Base-by-base conservation (phyloP, 2,888 invertebrate species). In the Hirudinaria manillensis region DNA sequence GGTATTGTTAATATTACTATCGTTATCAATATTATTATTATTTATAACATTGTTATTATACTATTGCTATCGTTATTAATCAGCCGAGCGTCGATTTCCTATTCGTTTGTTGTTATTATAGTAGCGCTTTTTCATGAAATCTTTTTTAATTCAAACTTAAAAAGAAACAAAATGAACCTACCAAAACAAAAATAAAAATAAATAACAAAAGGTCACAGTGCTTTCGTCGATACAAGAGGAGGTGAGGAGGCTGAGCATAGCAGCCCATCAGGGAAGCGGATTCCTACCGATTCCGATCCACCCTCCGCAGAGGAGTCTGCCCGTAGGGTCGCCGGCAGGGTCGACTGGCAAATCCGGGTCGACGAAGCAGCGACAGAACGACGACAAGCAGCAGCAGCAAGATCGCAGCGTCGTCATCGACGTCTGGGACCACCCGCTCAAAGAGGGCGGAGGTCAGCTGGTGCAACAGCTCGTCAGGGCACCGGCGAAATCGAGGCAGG, bases 191-290 rank as follows among this genome's bases (percentile, higher is more conserved):
- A 36, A 36, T 45, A 10, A 45, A 16, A 16, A 16, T 36, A 36
- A 36, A 36, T 36, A 36, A 36, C 45, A 45, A 45, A n/a, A 73
- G 73, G 83, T 85, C n/a, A 83, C 83, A 56, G 84, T 84, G 19
- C 80, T 85, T 70, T 79, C 82, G 45, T 83, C 84, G 75, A 84
- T 85, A 76, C 85, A 85, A 78, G 78, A 78, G 61, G 78, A 78
- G 68, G 78, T 78, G 24, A 75, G 77, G n/a, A 53, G 74, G 24
- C 55, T 77, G 21, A 72, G 72, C 75, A 77, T 77, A 53, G 73
- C 77, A 27, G 77, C 77, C 21, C 77, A 77, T 67, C 55, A 56
- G 19, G 65, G 73, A 4, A 34, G 72, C 1, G 56, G 55, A n/a
- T 72, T 72, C 56, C 29, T 72, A 27, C 73, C 73, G 7, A n/a